These are phyloP conservation scores for Anthophora plumipes DNA, from an alignment of 2,888 invertebrate species.

Conservation along the genomic window DNA sequence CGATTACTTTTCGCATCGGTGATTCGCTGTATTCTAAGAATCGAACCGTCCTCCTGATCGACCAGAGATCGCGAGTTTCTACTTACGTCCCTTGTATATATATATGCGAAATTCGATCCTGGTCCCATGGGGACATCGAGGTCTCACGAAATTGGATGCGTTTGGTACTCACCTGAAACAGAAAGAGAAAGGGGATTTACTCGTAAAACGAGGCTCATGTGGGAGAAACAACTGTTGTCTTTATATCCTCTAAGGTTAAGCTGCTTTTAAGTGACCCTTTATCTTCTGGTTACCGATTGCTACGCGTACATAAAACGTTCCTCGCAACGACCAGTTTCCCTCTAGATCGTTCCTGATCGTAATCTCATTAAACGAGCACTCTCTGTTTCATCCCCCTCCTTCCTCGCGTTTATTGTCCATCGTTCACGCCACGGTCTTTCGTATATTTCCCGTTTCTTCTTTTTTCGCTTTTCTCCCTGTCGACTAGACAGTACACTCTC, in stretches of 20 bases:
- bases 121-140: constrained; percentile 39
- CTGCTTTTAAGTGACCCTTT: constrained; percentile 17
- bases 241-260: constrained; percentile 3
- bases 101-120: constrained; percentile 62
- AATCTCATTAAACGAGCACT: background rate
- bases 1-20: constrained; percentile 73
- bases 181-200: constrained; percentile 64
- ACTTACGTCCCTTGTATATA: constrained; percentile 60
- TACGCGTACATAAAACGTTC: background rate
- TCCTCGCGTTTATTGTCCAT: constrained; percentile 1
- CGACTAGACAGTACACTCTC: too few relatives aligned
- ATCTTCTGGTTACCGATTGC: background rate
- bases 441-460: background rate
- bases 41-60: constrained; percentile 58
- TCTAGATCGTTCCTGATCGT: background rate
- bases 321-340: background rate
- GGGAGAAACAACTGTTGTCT: background rate
- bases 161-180: constrained; percentile 80
- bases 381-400: background rate
- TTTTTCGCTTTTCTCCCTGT: too few relatives aligned
- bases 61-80: constrained; percentile 60
- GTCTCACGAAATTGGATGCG: constrained; percentile 48
- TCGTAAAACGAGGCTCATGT: constrained; percentile 40
- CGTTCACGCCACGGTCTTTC: background rate
- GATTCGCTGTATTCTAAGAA: constrained; percentile 63